Conservation (phyloP, 2,113 vertebrate genomes). For the Elaphurus davidianus region DNA sequence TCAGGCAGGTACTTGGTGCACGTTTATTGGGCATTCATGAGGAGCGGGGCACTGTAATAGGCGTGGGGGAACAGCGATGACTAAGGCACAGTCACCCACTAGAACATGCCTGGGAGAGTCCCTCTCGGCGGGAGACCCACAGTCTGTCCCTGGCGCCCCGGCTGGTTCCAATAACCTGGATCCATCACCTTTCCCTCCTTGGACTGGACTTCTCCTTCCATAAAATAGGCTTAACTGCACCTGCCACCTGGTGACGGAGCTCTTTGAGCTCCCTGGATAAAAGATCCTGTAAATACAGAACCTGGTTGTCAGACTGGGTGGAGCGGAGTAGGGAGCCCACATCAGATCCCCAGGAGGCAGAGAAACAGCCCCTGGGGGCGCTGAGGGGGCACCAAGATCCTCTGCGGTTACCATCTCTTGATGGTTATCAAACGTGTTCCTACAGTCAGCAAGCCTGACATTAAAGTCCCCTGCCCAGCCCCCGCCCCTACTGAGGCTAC, state of each 20-base stretch:
- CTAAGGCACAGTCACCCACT: background rate
- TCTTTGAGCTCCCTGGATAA: background rate
- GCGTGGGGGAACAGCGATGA: background rate
- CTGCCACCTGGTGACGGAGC: background rate
- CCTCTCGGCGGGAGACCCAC: fast-evolving
- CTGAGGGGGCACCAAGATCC: background rate
- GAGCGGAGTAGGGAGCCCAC: background rate
- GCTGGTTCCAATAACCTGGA: background rate
- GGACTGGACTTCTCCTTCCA: background rate
- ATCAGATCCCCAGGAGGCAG: background rate
- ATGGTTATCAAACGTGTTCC: background rate
- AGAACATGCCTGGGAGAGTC: background rate
- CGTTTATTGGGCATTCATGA: background rate
- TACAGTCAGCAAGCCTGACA: background rate
- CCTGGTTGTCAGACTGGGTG: background rate
- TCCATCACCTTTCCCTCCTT: background rate
- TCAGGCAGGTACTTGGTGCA: background rate
- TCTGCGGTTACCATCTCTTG: background rate
- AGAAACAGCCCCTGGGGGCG: background rate
- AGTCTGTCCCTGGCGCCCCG: background rate
- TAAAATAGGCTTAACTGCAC: background rate
- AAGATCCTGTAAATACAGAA: background rate
- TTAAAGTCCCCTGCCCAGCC: background rate
- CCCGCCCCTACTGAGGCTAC: background rate
- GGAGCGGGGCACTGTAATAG: background rate